Evolutionary conservation across 2,113 vertebrate species (phyloP).

Genomic region (Pontoporia blainvillei): DNA sequence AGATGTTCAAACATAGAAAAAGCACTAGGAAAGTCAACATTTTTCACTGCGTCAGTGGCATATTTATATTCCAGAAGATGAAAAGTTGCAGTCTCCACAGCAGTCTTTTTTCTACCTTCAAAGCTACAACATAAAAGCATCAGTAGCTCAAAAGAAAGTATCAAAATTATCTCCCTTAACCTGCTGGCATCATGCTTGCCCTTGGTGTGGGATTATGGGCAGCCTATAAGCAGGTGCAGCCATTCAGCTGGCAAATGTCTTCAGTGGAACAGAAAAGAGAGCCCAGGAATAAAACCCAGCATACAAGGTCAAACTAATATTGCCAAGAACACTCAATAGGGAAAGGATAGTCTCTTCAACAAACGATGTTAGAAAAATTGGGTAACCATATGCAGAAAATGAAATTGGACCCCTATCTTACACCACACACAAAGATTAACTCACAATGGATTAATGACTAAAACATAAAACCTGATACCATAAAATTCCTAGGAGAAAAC

Average conservation of each 20-base stretch:
- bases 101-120: not conserved
- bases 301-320: too few relatives aligned
- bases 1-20: not conserved
- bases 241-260: not conserved
- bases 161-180: rapidly evolving
- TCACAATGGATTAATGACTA: not conserved
- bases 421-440: not conserved
- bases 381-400: too few relatives aligned
- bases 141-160: not conserved
- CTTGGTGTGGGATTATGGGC: not conserved
- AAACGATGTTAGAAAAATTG: not conserved
- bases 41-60: not conserved
- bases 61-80: not conserved
- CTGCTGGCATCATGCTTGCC: rapidly evolving
- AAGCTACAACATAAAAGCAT: not conserved
- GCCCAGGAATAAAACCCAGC: not conserved
- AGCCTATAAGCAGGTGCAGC: rapidly evolving
- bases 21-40: not conserved
- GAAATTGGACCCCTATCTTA: not conserved
- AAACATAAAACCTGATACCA: not conserved
- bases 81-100: not conserved
- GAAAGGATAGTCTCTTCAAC: not conserved
- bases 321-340: not conserved
- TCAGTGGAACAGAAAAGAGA: not conserved
- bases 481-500: not conserved